Evolutionary conservation across 2,113 vertebrate genomes (phyloP).

Genomic region (Alethe castanea): DNA sequence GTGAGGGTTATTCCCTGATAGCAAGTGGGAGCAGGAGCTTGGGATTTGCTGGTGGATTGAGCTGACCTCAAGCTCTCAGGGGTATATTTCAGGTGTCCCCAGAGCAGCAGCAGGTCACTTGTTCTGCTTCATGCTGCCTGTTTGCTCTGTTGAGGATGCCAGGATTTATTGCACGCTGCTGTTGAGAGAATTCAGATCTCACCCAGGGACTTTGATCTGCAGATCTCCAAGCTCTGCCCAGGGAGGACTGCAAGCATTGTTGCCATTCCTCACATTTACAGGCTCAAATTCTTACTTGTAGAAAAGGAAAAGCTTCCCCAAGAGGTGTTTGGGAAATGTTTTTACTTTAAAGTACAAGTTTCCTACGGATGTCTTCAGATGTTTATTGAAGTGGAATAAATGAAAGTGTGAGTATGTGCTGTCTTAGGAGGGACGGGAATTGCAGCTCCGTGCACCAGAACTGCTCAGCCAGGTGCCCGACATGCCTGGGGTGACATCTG

Average conservation of each 20-base stretch:
- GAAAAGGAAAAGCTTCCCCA: conserved; percentile 13
- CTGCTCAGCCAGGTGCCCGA: background rate
- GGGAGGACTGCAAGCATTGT: background rate
- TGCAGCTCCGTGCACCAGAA: background rate
- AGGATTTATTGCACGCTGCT: background rate
- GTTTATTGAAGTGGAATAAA: conserved; percentile 35
- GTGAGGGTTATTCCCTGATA: background rate
- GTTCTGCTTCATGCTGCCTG: background rate
- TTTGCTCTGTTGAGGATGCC: background rate
- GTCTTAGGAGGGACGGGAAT: background rate
- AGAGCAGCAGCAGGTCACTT: background rate
- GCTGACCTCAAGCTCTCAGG: background rate
- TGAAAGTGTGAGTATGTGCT: background rate
- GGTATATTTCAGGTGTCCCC: background rate
- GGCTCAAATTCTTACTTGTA: conserved; percentile 8
- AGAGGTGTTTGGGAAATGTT: background rate
- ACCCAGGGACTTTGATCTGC: background rate
- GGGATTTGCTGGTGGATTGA: background rate
- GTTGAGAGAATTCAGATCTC: background rate
- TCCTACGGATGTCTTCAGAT: background rate
- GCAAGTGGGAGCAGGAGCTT: background rate
- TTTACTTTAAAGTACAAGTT: conserved; percentile 28
- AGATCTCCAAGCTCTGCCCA: background rate
- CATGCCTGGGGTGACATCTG: background rate
- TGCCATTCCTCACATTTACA: background rate